phyloP scores from a whole-genome alignment of 1,140 invertebrate genomes.

The Heliconius hermathena region DNA sequence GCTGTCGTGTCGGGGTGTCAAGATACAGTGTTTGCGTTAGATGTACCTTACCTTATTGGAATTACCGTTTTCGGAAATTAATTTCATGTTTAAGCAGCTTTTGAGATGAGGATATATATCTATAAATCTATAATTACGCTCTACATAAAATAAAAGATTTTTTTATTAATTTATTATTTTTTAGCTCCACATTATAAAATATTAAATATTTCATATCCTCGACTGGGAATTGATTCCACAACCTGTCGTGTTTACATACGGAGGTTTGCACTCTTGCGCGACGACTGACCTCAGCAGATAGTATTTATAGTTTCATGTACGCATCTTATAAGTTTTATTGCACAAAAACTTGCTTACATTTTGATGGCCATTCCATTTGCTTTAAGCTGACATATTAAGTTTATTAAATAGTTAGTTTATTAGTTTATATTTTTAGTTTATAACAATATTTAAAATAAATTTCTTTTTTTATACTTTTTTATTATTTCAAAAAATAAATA shows the following conservation, averaged over 20 bases:
- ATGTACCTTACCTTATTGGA: slow-evolving; percentile 42
- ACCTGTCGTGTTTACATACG: no score
- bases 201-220: no score
- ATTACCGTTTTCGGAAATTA: slow-evolving; percentile 32
- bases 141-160: neutral
- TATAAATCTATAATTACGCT: neutral
- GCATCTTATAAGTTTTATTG: no score
- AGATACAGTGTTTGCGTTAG: slow-evolving; percentile 67
- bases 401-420: neutral
- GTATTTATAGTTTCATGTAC: no score
- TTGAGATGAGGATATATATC: neutral
- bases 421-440: neutral
- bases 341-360: no score
- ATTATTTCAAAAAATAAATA: neutral
- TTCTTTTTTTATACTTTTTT: neutral
- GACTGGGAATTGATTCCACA: no score
- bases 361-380: neutral
- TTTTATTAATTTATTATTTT: no score
- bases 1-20: slow-evolving; percentile 64
- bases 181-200: no score
- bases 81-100: slow-evolving; percentile 10
- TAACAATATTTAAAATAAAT: neutral
- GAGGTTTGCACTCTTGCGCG: no score
- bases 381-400: neutral
- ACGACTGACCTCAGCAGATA: no score